A percentile compares a stretch with the other conserved stretches of the same genome.
Evolutionary conservation across 2,113 vertebrate genomes (phyloP).

Genomic region (Apistogramma diplotaenia): DNA sequence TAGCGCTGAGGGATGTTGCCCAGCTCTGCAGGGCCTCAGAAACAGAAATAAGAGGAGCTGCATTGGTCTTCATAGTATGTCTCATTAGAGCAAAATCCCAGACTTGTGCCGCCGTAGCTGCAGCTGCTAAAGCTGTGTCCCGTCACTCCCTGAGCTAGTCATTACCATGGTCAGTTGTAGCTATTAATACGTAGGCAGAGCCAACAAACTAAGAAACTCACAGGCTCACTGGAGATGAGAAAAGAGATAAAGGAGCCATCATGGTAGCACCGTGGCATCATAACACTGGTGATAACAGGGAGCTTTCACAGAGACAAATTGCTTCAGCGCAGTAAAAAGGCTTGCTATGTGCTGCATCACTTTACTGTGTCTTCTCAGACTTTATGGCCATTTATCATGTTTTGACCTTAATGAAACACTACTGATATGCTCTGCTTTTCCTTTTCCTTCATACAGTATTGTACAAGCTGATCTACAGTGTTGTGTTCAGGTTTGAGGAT

Average conservation of each 20-base stretch:
- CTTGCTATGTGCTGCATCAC: constrained; percentile 21
- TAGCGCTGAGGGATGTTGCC: constrained; percentile 39
- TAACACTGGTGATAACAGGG: constrained; percentile 36
- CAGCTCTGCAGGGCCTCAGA: constrained; percentile 4
- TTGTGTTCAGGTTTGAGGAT: neutral
- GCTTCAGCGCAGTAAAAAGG: constrained; percentile 12
- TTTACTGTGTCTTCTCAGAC: constrained; percentile 28
- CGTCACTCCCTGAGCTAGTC: constrained; percentile 38
- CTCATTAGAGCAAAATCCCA: constrained; percentile 47
- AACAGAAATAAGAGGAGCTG: constrained; percentile 40
- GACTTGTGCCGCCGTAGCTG: neutral
- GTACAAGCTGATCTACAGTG: neutral
- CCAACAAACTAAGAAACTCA: constrained; percentile 24
- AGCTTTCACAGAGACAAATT: constrained; percentile 58
- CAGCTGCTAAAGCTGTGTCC: constrained; percentile 25
- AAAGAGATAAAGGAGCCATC: constrained; percentile 61
- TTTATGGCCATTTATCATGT: constrained; percentile 46
- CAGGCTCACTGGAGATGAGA: constrained; percentile 38
- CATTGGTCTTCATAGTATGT: constrained; percentile 38
- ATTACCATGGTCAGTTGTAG: constrained; percentile 35
- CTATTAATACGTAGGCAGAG: constrained; percentile 47
- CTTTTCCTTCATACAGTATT: neutral
- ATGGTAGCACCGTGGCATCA: constrained; percentile 40
- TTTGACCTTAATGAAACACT: constrained; percentile 44
- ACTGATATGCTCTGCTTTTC: constrained; percentile 39